A percentile compares a stretch with the other conserved stretches of the same genome.
These are phyloP conservation scores for Strigamia transsilvanica DNA, from an alignment of 2,888 invertebrate species.

Conservation along the genomic window DNA sequence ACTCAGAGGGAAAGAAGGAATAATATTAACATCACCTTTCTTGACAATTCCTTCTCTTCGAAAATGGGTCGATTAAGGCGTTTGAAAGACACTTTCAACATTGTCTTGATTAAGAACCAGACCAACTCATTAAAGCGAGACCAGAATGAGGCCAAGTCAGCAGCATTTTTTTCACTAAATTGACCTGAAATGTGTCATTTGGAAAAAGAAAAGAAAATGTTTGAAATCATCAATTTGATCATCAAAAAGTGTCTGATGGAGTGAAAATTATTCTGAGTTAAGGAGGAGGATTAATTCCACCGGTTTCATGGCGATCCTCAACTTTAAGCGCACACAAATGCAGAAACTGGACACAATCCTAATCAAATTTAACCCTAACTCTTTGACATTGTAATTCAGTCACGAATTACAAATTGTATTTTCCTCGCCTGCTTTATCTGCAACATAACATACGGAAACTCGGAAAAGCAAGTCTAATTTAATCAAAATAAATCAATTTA, in stretches of 20 bases:
- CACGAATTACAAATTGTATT: conserved; percentile 42
- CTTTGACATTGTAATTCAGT: conserved; percentile 33
- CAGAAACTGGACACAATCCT: conserved; percentile 36
- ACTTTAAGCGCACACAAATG: conserved; percentile 1
- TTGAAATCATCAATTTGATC: too few species aligned
- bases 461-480: not conserved
- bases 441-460: conserved; percentile 14
- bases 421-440: conserved; percentile 25
- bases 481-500: conserved; percentile 37
- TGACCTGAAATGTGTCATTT: conserved; percentile 35
- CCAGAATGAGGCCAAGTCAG: conserved; percentile 23
- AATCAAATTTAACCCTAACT: conserved; percentile 30
- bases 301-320: not conserved
- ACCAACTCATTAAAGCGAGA: conserved; percentile 19
- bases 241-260: too few species aligned
- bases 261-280: not conserved
- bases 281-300: not conserved
- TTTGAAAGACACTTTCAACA: conserved; percentile 44
- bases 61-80: conserved; percentile 18
- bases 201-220: not conserved
- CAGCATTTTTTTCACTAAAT: conserved; percentile 46
- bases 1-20: not conserved
- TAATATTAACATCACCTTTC: not conserved
- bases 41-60: not conserved
- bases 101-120: conserved; percentile 38